A percentile compares a stretch with the other conserved stretches of the same genome.
These are phyloP conservation scores for Toxotes chatareus DNA, from an alignment of 2,113 vertebrate species.

Conservation along the genomic window DNA sequence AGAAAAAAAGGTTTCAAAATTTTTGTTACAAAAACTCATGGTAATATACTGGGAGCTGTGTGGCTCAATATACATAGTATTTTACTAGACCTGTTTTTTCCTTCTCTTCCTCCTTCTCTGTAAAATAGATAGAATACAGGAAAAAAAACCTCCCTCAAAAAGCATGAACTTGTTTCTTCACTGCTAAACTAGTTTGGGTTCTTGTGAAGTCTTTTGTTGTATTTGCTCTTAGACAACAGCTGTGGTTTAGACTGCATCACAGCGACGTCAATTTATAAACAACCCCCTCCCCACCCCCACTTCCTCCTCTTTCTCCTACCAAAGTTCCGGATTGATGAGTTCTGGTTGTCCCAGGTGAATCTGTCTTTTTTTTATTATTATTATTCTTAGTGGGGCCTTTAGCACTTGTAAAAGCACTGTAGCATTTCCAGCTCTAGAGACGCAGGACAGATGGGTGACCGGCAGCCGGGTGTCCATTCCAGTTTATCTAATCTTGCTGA, in stretches of 20 bases:
- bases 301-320: conserved; percentile 74
- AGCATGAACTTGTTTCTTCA: conserved; percentile 91
- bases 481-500: conserved; percentile 31
- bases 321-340: conserved; percentile 85
- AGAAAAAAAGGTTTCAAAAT: conserved; percentile 85
- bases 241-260: conserved; percentile 85
- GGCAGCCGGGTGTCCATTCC: conserved; percentile 34
- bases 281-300: conserved; percentile 50
- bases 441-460: conserved; percentile 6
- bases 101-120: conserved; percentile 82
- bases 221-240: conserved; percentile 92
- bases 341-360: conserved; percentile 77
- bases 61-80: conserved; percentile 91
- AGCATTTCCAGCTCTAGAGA: conserved; percentile 57
- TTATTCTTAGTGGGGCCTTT: conserved; percentile 84
- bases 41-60: conserved; percentile 87
- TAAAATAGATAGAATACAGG: conserved; percentile 87
- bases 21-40: conserved; percentile 92
- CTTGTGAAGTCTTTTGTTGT: conserved; percentile 92
- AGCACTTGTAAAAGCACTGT: conserved; percentile 87
- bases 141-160: conserved; percentile 76
- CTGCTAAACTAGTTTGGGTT: conserved; percentile 94
- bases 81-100: conserved; percentile 88
- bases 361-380: conserved; percentile 29
- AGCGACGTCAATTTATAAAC: conserved; percentile 57